A percentile compares a stretch with the other conserved stretches of the same genome.
These are phyloP conservation scores for Pachypanchax playfairii DNA, from an alignment of 2,113 vertebrate genomes.

Conservation along the genomic window DNA sequence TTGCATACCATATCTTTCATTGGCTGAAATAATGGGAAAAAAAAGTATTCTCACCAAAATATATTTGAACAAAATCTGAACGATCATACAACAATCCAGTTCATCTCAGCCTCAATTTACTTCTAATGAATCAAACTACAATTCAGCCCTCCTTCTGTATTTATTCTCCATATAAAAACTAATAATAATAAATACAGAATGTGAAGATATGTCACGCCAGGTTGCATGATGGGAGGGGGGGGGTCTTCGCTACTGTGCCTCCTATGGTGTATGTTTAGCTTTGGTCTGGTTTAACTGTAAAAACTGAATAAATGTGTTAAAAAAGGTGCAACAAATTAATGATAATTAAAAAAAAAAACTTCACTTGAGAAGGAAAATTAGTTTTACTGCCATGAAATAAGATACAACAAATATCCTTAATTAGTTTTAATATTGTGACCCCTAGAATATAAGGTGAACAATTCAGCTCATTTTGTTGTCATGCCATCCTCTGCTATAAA, in stretches of 20 bases:
- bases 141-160: conserved; percentile 15
- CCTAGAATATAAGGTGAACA: no score
- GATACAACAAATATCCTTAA: neutral
- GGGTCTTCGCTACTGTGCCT: neutral
- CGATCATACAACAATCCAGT: conserved; percentile 11
- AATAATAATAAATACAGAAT: neutral
- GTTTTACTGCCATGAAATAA: neutral
- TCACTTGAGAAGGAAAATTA: no score
- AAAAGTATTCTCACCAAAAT: conserved; percentile 29
- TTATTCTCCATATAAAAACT: neutral
- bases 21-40: conserved; percentile 52
- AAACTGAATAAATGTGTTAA: neutral
- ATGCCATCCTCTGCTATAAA: no score
- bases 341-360: no score
- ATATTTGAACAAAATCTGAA: conserved; percentile 23
- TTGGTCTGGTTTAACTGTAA: neutral
- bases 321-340: neutral
- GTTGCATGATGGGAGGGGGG: neutral
- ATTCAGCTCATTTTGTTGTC: no score
- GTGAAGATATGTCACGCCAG: neutral
- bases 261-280: neutral
- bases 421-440: no score
- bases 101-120: neutral
- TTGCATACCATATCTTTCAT: conserved; percentile 64
- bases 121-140: no score